Percentiles rank a stretch among this genome's conserved stretches.
Conservation (phyloP, 2,888 invertebrate species). For the Apocheima hispidaria region DNA sequence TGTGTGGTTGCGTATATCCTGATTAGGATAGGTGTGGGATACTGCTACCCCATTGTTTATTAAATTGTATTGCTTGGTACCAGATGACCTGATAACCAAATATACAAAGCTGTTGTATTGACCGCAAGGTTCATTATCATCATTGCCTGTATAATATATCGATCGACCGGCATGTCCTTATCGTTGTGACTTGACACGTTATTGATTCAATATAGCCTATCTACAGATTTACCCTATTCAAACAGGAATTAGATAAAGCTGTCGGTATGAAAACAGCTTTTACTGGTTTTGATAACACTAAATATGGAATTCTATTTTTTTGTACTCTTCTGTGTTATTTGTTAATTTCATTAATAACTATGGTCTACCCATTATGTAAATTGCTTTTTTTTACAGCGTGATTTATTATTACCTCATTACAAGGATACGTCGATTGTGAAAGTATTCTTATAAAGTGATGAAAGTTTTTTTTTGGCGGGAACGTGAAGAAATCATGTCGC, state of each 20-base stretch:
- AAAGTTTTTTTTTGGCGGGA: no score
- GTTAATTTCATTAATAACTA: no score
- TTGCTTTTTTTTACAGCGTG: no score
- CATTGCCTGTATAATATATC: conserved; percentile 3
- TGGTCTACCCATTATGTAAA: no score
- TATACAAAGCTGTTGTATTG: background rate
- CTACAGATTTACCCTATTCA: conserved; percentile 27
- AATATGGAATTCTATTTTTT: conserved; percentile 6
- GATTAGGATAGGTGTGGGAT: no score
- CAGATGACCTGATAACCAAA: background rate
- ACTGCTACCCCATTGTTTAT: background rate
- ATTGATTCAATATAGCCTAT: conserved; percentile 28
- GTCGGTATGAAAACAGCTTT: conserved; percentile 15
- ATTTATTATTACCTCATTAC: no score
- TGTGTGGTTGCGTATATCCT: no score
- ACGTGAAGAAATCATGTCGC: no score
- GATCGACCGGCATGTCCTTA: conserved; percentile 18
- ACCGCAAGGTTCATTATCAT: background rate
- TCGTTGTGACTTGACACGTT: conserved; percentile 23
- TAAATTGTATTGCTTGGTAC: background rate
- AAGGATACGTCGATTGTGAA: no score
- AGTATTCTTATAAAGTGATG: no score
- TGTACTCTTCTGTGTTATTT: no score
- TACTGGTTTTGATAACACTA: conserved; percentile 19
- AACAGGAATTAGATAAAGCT: conserved; percentile 31